Percentiles rank a stretch among this genome's conserved stretches.
Conservation (phyloP, 2,113 vertebrate species). For the Syngnathus floridae region DNA sequence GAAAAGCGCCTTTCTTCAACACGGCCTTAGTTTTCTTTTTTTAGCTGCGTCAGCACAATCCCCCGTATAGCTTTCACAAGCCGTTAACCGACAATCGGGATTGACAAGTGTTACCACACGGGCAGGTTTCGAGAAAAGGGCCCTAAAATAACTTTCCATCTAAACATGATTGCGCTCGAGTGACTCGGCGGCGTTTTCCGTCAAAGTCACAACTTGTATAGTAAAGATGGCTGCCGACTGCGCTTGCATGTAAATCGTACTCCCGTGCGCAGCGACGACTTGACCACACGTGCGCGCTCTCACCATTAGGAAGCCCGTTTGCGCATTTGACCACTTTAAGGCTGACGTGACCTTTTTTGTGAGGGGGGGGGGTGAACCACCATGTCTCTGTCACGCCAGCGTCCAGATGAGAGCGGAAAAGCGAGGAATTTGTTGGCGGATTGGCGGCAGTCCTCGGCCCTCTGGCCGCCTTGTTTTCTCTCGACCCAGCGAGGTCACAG, state of each 20-base stretch:
- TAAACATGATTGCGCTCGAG: constrained; percentile 7
- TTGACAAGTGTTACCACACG: constrained; percentile 45
- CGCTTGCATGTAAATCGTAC: neutral
- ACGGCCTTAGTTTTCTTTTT: constrained; percentile 42
- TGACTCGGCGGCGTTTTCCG: neutral
- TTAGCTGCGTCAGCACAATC: constrained; percentile 47
- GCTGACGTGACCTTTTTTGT: constrained; percentile 26
- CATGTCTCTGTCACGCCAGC: constrained; percentile 17
- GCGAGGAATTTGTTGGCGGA: constrained; percentile 39
- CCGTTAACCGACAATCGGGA: constrained; percentile 49
- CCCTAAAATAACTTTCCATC: constrained; percentile 39
- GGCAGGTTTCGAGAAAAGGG: constrained; percentile 43
- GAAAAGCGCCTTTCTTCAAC: constrained; percentile 36
- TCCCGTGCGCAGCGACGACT: neutral
- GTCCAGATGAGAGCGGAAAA: constrained; percentile 35
- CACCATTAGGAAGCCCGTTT: constrained; percentile 7
- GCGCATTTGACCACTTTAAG: constrained; percentile 17
- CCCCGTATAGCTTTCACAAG: constrained; percentile 60
- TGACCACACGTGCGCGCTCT: constrained; percentile 6
- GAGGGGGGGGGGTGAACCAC: neutral
- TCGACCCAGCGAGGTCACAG: constrained; percentile 55
- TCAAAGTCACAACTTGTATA: neutral
- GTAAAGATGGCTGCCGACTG: neutral
- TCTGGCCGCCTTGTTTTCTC: constrained; percentile 58
- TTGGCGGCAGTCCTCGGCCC: constrained; percentile 19